Base-by-base conservation (phyloP, 1,140 invertebrate genomes). In the Drosophila murphyi region DNA sequence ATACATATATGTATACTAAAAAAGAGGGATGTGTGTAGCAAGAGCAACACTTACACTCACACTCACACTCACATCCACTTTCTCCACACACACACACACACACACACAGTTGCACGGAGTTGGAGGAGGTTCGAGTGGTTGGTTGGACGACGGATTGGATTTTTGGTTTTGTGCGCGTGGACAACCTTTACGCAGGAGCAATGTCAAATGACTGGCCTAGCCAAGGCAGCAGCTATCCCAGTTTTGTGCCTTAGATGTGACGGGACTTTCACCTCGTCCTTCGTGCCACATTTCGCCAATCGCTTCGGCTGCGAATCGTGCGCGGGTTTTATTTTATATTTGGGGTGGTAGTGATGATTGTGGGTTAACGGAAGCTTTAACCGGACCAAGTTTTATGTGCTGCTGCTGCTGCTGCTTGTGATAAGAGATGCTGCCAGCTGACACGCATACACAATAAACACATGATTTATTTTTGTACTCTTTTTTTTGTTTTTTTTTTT, bases 151-250 rank as follows among this genome's bases (percentile, higher is more conserved):
- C 48, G 67, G 68, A 65, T 70, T 72, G 56, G 61, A 57, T 77
- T 59, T 50, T 63, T 60, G 75, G 41, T 56, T 59, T 60, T 72
- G 37, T 61, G 80, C 78, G 78, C 81, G 69, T 61, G 86, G 80
- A 92, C 90, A 92, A 92, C 90, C 90, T 92, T 92, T 85, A 83
- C 72, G 76, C 77, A 83, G 87, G 83, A 92, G 82, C 90, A 92
- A 91, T 86, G 90, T 89, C 90, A 90, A 92, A 90, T 80, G 88
- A 92, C 90, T 92, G 87, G 68, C 77, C 64, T 63, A 77, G 80
- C 64, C 64, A 60, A 79, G 63, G 64, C 61, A 65, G 72, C 79
- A 86, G 82, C 81, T 82, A 88, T 85, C 85, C 85, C 85, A 88
- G 85, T 89, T 80, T 73, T 64, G 86, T 64, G 86, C 74, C 85